phyloP scores from a whole-genome alignment of 2,888 invertebrate species.

The Cenopis cana region DNA sequence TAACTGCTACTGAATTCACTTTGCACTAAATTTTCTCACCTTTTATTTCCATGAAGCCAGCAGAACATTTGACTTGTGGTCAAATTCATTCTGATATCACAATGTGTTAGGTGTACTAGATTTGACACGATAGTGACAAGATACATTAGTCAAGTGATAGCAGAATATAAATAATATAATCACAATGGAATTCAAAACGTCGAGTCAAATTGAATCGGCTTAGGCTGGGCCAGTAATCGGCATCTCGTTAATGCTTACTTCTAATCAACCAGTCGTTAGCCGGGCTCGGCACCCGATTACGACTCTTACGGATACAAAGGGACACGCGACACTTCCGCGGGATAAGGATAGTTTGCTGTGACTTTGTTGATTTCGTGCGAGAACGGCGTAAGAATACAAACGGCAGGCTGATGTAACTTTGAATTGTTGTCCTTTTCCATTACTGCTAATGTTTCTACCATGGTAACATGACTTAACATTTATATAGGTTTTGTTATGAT shows the following conservation, averaged over 20 bases:
- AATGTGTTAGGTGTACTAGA: too few relatives aligned
- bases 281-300: slow-evolving; percentile 69
- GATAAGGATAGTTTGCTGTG: slow-evolving; percentile 50
- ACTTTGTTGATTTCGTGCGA: slow-evolving; percentile 42
- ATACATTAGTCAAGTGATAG: not conserved
- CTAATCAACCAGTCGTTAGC: slow-evolving; percentile 77
- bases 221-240: slow-evolving; percentile 45
- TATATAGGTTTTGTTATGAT: not conserved
- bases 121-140: too few relatives aligned
- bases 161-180: not conserved
- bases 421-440: slow-evolving; percentile 33
- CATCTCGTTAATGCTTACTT: slow-evolving; percentile 64
- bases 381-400: slow-evolving; percentile 43
- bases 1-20: not conserved
- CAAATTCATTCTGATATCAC: too few relatives aligned
- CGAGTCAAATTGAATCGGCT: slow-evolving; percentile 1
- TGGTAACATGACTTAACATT: not conserved
- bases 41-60: not conserved
- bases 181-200: not conserved
- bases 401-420: slow-evolving; percentile 31
- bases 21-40: not conserved
- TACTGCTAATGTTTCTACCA: not conserved
- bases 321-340: slow-evolving; percentile 65
- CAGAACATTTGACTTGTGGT: too few relatives aligned
- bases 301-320: slow-evolving; percentile 67